phyloP scores from a whole-genome alignment of 2,113 vertebrate genomes.

The Callospermophilus lateralis region DNA sequence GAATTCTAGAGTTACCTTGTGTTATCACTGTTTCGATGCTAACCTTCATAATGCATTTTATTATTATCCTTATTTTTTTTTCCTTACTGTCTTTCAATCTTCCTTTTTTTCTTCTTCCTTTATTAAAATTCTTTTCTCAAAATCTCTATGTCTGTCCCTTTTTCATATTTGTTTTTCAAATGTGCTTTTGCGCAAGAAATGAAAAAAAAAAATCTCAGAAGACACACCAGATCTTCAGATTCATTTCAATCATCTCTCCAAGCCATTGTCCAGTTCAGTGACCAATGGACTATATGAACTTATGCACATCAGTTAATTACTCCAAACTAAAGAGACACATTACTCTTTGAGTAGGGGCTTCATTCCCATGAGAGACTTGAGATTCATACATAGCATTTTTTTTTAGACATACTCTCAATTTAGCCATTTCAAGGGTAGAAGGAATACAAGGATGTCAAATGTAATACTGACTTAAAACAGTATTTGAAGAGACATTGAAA shows the following conservation, averaged over 20 bases:
- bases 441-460: neutral
- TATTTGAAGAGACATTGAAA: neutral
- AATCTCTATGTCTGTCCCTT: neutral
- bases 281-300: neutral
- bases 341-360: neutral
- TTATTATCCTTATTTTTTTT: neutral
- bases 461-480: neutral
- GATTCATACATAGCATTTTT: neutral
- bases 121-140: neutral
- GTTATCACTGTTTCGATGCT: neutral
- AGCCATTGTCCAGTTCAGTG: neutral
- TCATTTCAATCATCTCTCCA: neutral
- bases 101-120: neutral
- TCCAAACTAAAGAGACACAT: constrained; percentile 15
- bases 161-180: neutral
- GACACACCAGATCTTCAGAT: neutral
- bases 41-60: neutral
- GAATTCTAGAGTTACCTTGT: neutral
- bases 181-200: neutral
- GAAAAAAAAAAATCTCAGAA: neutral
- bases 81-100: neutral
- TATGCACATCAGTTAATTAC: neutral
- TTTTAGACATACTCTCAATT: neutral
- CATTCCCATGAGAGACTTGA: neutral
- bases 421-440: neutral